Conservation (phyloP, 2,113 vertebrate genomes). For the Xiphias gladius region DNA sequence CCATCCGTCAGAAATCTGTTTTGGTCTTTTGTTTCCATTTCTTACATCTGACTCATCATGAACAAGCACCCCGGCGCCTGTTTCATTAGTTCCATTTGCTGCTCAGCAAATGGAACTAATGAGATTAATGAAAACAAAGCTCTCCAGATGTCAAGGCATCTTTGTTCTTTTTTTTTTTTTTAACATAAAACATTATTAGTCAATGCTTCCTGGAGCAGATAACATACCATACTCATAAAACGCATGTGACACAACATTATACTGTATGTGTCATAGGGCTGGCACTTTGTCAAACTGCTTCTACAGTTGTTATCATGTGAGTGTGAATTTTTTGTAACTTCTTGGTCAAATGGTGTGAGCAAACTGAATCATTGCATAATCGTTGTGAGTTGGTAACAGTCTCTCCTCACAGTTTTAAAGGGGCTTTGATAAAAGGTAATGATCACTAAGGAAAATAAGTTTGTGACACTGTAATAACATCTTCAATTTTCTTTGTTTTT, state of each 20-base stretch:
- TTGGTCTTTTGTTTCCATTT: background rate
- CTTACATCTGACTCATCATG: background rate
- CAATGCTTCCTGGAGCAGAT: background rate
- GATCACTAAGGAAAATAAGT: background rate
- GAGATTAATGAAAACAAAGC: too few species aligned
- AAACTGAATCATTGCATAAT: slow-evolving; percentile 30
- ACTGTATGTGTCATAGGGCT: background rate
- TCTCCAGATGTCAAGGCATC: too few species aligned
- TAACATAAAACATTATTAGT: background rate
- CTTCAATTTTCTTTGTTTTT: background rate
- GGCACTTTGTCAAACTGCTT: background rate
- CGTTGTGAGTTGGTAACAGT: background rate
- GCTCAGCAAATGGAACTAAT: too few species aligned
- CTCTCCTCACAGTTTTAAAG: slow-evolving; percentile 6
- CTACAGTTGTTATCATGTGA: background rate
- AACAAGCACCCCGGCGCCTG: background rate
- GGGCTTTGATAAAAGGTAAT: slow-evolving; percentile 1
- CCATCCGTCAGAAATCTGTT: background rate
- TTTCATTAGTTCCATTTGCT: too few species aligned
- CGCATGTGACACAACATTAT: background rate
- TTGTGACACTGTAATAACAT: background rate
- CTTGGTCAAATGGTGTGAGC: background rate
- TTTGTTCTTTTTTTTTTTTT: too few species aligned
- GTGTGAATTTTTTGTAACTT: background rate
- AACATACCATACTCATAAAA: background rate